phyloP scores from a whole-genome alignment of 37 sponge, comb jelly and placozoan species.

The Corticium candelabrum region DNA sequence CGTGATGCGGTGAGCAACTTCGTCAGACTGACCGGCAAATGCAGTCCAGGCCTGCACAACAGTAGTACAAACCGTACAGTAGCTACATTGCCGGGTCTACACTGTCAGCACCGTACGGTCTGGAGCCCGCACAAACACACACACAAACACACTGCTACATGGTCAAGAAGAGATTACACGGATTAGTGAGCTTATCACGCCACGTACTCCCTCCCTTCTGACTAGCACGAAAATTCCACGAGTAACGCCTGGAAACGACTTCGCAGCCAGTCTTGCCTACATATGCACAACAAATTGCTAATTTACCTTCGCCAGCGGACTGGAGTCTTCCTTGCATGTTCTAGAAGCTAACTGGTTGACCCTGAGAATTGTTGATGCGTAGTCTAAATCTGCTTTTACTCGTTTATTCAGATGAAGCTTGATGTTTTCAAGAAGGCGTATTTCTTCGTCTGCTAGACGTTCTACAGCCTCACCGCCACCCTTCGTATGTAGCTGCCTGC shows the following conservation, averaged over 20 bases:
- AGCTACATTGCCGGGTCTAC: no score
- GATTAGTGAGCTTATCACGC: no score
- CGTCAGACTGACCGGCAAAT: neutral
- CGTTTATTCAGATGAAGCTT: slow-evolving; percentile 49
- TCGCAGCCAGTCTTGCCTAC: no score
- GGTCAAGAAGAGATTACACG: no score
- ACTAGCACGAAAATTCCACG: no score
- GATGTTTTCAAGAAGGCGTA: slow-evolving; percentile 62
- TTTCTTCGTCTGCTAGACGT: slow-evolving; percentile 56
- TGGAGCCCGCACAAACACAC: no score
- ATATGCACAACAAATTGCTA: no score
- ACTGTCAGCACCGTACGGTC: no score
- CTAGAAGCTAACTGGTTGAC: neutral
- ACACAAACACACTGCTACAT: no score
- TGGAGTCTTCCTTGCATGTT: neutral
- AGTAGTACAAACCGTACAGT: no score
- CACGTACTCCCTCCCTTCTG: no score
- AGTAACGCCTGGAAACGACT: no score
- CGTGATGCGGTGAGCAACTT: neutral
- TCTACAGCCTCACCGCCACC: slow-evolving; percentile 32
- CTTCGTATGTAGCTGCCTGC: slow-evolving; percentile 31
- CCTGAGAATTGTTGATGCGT: slow-evolving; percentile 38
- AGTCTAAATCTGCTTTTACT: slow-evolving; percentile 47
- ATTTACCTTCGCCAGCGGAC: neutral
- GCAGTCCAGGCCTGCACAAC: neutral